Evolutionary conservation across 2,888 invertebrate species (phyloP), one percentile per base, ranked within the genome.

Genomic region (Antheraea yamamai): DNA sequence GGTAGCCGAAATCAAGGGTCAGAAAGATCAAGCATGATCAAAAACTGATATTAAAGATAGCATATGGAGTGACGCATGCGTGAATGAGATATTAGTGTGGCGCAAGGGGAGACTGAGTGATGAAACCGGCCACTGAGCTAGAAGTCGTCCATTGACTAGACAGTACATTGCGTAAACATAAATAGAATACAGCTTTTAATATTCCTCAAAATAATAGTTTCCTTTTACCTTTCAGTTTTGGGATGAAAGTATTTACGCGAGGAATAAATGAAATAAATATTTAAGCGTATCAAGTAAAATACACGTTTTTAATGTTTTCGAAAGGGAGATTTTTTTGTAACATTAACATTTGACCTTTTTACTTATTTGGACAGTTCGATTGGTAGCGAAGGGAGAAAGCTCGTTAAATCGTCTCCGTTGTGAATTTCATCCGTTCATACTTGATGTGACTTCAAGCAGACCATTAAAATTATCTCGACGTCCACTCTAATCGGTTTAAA

Each of bases 1-100:
- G 87, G 94, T 94, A 95, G 94, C 94, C 91, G 87, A 94, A 92
- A 91, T 90, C 89, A 89, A 87, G 92, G 94, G 94, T 94, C 94
- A 92, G 76, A 85, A 87, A 92, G 94, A 92, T 93, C 94, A 93
- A 89, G 80, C 92, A 91, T 92, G 94, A 93, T 93, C 90, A 86
- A 91, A 92, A 93, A 92, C 91, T 93, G 93, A 94, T 94, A 92
- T 91, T 89, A 89, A 87, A 91, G 91, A 92, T 92, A 88, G 88
- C 88, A 86, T 86, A 81, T 81, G 86, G 87, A 92, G 88, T 91
- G 93, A 92, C 89, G 92, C 89, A 93, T 91, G 93, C 92, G 91
- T 93, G 92, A 92, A 93, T 93, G 89, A 94, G 91, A 91, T 92
- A 92, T 92, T 91, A 91, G 87, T 88, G 85, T 88, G 85, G 89